These are phyloP conservation scores for Zygothrica quintamaculata DNA, from an alignment of 2,888 invertebrate species.

Conservation along the genomic window DNA sequence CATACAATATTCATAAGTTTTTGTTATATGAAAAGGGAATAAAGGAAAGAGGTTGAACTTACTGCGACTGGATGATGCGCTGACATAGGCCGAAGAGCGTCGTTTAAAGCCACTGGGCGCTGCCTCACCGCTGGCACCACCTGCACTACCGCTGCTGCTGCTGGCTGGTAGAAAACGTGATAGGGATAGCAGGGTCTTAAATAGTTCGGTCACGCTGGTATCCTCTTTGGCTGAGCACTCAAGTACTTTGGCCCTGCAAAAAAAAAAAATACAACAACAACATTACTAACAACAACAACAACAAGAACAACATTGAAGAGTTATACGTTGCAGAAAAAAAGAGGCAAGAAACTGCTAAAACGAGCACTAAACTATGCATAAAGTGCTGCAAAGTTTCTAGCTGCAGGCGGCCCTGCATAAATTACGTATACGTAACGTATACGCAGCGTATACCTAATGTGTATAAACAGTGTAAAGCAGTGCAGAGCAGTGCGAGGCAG, in stretches of 20 bases:
- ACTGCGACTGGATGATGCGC: slow-evolving; percentile 86
- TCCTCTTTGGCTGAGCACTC: slow-evolving; percentile 93
- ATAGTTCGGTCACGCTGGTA: slow-evolving; percentile 91
- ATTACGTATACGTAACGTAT: slow-evolving; percentile 41
- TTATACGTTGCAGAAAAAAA: slow-evolving; percentile 31
- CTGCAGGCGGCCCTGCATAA: slow-evolving; percentile 30
- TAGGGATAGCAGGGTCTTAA: slow-evolving; percentile 91
- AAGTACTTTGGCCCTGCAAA: slow-evolving; percentile 89
- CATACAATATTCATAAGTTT: slow-evolving; percentile 19
- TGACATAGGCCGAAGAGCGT: slow-evolving; percentile 90
- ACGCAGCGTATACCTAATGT: slow-evolving; percentile 18
- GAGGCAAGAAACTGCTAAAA: slow-evolving; percentile 18
- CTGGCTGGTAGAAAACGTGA: slow-evolving; percentile 89
- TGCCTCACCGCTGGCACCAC: slow-evolving; percentile 85
- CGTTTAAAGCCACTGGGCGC: slow-evolving; percentile 87
- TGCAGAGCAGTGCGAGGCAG: no score
- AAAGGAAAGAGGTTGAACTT: no score
- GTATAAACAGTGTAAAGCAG: no score
- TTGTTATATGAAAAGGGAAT: no score
- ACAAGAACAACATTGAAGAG: no score
- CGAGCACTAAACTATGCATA: slow-evolving; percentile 23
- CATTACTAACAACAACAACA: slow-evolving; percentile 5
- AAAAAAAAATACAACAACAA: no score
- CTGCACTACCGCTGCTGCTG: slow-evolving; percentile 85
- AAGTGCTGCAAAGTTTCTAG: slow-evolving; percentile 29